These are phyloP conservation scores for Trisateles emortualis DNA, from an alignment of 2,888 invertebrate genomes.

Conservation along the genomic window DNA sequence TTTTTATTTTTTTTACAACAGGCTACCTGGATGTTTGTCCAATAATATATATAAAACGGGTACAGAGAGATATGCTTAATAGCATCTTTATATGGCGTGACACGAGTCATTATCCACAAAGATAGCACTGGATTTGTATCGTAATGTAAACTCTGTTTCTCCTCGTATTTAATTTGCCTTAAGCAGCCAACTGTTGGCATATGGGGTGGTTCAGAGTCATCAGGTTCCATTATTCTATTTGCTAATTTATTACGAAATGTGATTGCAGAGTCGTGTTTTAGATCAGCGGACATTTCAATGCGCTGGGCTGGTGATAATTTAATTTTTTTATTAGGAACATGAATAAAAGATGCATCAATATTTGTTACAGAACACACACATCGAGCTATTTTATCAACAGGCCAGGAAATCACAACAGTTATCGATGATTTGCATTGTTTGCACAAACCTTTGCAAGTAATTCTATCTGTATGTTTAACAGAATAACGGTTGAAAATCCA, in stretches of 20 bases:
- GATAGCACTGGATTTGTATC: slow-evolving; percentile 5
- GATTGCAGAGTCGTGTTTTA: slow-evolving; percentile 20
- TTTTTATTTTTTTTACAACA: slow-evolving; percentile 4
- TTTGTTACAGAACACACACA: slow-evolving; percentile 15
- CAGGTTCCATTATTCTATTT: slow-evolving; percentile 13
- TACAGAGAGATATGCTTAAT: slow-evolving; percentile 3
- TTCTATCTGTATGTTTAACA: slow-evolving; percentile 7
- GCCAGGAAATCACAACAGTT: slow-evolving; percentile 18
- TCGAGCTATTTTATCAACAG: slow-evolving; percentile 21
- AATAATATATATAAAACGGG: slow-evolving; percentile 2
- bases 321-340: slow-evolving; percentile 18
- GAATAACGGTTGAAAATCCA: slow-evolving; percentile 15
- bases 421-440: slow-evolving; percentile 25
- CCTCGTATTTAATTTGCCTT: slow-evolving; percentile 14
- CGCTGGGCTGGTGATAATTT: slow-evolving; percentile 21
- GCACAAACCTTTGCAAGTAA: slow-evolving; percentile 17
- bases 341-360: slow-evolving; percentile 14
- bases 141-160: slow-evolving; percentile 4
- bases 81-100: slow-evolving; percentile 2
- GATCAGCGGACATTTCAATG: slow-evolving; percentile 14
- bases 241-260: slow-evolving; percentile 19
- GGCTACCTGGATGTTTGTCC: slow-evolving; percentile 1
- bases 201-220: slow-evolving; percentile 17
- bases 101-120: slow-evolving; percentile 11
- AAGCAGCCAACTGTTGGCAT: slow-evolving; percentile 15